Percentiles rank a stretch among this genome's conserved stretches.
Evolutionary conservation across 2,113 vertebrate genomes (phyloP).

Genomic region (Elephas maximus): DNA sequence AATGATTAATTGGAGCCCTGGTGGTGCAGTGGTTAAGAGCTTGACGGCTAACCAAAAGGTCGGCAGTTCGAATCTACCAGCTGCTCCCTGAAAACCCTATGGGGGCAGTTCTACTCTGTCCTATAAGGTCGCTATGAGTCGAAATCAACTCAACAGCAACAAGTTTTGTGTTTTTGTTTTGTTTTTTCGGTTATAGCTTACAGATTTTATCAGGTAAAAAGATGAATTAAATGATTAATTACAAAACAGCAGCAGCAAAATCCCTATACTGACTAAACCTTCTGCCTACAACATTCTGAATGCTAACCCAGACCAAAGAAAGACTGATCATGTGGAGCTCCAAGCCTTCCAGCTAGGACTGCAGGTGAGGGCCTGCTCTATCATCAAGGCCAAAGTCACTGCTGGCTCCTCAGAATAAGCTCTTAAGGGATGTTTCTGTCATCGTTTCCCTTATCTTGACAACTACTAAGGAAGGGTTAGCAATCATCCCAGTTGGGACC

Average conservation of each 20-base stretch:
- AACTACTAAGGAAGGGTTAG: neutral
- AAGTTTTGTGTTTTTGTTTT: too few relatives aligned
- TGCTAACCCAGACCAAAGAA: slow-evolving; percentile 4
- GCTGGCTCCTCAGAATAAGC: slow-evolving; percentile 27
- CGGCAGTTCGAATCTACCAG: too few relatives aligned
- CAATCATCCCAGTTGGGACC: slow-evolving; percentile 8
- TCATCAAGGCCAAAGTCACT: slow-evolving; percentile 8
- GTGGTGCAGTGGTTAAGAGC: too few relatives aligned
- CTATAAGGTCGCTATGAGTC: too few relatives aligned
- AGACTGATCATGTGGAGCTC: neutral
- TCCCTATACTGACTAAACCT: neutral
- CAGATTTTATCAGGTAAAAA: neutral
- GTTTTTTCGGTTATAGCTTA: neutral
- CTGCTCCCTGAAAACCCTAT: too few relatives aligned
- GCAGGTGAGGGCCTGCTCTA: neutral
- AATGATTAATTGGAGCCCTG: neutral
- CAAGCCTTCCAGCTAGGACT: neutral
- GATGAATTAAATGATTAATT: slow-evolving; percentile 24
- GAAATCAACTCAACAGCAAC: too few relatives aligned
- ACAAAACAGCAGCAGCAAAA: neutral
- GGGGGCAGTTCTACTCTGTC: too few relatives aligned
- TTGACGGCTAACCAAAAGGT: too few relatives aligned
- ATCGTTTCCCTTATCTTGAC: slow-evolving; percentile 55
- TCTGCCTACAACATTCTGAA: neutral
- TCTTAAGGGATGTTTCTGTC: slow-evolving; percentile 51